Evolutionary conservation across 2,797 vertebrate genomes (phyloP).

Genomic region (Peromyscus nudipes): DNA sequence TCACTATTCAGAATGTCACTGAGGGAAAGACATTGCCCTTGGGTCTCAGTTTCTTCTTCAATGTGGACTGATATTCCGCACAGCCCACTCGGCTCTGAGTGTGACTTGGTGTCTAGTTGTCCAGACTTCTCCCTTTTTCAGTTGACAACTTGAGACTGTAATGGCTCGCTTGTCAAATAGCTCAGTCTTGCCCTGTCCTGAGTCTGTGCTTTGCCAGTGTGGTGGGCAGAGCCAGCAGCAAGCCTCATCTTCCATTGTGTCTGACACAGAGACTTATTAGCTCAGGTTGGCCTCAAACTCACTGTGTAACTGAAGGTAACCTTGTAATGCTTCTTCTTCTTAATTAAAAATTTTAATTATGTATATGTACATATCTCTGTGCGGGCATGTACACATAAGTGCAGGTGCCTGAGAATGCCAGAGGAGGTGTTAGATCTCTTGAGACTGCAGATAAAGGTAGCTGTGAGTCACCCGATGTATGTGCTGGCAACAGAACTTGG

Average conservation of each 20-base stretch:
- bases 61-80: fast-evolving
- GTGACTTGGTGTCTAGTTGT: not conserved
- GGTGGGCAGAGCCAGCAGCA: not conserved
- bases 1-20: not conserved
- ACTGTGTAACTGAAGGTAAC: not conserved
- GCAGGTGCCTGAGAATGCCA: not conserved
- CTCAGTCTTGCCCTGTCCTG: not conserved
- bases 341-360: not conserved
- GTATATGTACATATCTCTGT: not conserved
- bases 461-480: not conserved
- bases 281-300: not conserved
- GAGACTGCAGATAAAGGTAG: not conserved
- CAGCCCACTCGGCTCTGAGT: not conserved
- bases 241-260: not conserved
- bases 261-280: not conserved
- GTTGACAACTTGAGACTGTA: not conserved
- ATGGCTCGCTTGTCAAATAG: not conserved
- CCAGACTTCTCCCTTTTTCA: not conserved
- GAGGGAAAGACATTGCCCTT: not conserved
- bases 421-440: not conserved
- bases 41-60: not conserved
- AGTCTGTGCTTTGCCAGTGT: not conserved
- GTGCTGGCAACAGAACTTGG: not conserved
- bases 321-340: not conserved
- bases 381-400: not conserved